A percentile compares a stretch with the other conserved stretches of the same genome.
These are phyloP conservation scores for Thunnus albacares DNA, from an alignment of 2,797 vertebrate species.

Conservation along the genomic window DNA sequence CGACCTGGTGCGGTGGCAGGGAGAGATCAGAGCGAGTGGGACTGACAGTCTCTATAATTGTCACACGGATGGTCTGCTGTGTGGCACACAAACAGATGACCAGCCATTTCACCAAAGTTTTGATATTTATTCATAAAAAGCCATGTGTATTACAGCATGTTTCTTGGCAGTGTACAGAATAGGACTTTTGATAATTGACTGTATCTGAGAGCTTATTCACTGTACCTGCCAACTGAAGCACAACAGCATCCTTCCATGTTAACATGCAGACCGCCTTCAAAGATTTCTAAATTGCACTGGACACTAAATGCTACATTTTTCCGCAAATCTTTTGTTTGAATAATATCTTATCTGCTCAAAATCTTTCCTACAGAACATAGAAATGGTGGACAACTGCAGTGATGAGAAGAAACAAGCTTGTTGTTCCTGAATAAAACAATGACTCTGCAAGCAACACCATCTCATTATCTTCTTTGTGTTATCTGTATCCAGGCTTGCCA, in stretches of 20 bases:
- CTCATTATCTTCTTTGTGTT: constrained; percentile 39
- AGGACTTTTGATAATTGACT: constrained; percentile 7
- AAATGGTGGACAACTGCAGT: not conserved
- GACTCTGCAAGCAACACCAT: constrained; percentile 7
- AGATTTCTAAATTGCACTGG: not conserved
- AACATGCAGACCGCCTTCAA: not conserved
- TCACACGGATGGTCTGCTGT: constrained; percentile 28
- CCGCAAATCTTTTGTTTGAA: not conserved
- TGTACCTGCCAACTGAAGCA: not conserved
- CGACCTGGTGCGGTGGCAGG: constrained; percentile 30
- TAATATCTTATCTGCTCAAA: not conserved
- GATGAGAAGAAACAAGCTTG: not conserved
- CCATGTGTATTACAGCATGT: not conserved
- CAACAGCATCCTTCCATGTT: not conserved
- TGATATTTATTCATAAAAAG: not conserved
- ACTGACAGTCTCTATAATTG: constrained; percentile 46
- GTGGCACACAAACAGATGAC: constrained; percentile 24
- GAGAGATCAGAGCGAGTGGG: constrained; percentile 11
- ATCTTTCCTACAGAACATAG: constrained; percentile 4
- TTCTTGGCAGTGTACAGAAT: not conserved
- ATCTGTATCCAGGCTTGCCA: constrained; percentile 30
- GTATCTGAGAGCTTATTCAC: not conserved
- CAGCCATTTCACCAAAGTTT: constrained; percentile 11
- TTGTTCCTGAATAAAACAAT: constrained; percentile 20
- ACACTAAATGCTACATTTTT: not conserved